Base-by-base conservation (phyloP, 2,113 vertebrate species). In the Eurypyga helias region DNA sequence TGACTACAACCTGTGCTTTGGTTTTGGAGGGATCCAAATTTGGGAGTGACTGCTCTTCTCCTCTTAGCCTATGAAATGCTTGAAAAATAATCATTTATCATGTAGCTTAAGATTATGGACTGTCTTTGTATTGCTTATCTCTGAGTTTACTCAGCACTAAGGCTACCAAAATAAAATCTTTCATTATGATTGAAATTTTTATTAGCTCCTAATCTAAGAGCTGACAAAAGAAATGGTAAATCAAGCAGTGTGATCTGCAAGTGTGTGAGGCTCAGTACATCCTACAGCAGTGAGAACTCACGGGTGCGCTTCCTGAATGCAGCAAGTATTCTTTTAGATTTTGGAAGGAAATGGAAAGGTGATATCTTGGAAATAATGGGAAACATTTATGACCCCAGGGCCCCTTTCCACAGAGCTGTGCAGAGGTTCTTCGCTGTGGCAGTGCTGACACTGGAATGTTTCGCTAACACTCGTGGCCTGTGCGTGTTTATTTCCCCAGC, bases 401-500 rank as follows among this genome's bases (percentile, higher is more conserved):
- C 6, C 23, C n/a, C 55, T 79, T 73, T 7, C n/a, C 19, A 0
- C 1, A 3, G 31, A 31, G 49, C 69, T 34, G n/a, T 11, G 61
- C 77, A 26, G 76, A 25, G 82, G n/a, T 2, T 41, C 3, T 1
- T 2, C 18, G 1, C 7, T 0, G 26, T 1, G 51, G 51, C 83
- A 13, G 64, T 13, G 4, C 51, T 25, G 26, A 3, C 4, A 1
- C 17, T n/a, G 48, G 18, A 48, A 29, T 4, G 8, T 14, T 10
- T 11, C 38, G 21, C 78, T 29, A 8, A 1, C 24, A 11, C 45
- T 31, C 17, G 0, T 6, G 10, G 10, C 1, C 2, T 0, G 16
- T 7, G 29, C 8, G 1, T 4, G 3, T 49, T 28, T 3, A 2
- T 20, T 31, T 8, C 33, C 76, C 17, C 20, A 2, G 62, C 26